A percentile compares a stretch with the other conserved stretches of the same genome.
Evolutionary conservation across 2,888 invertebrate genomes (phyloP).

Genomic region (Ormyrus rosae): DNA sequence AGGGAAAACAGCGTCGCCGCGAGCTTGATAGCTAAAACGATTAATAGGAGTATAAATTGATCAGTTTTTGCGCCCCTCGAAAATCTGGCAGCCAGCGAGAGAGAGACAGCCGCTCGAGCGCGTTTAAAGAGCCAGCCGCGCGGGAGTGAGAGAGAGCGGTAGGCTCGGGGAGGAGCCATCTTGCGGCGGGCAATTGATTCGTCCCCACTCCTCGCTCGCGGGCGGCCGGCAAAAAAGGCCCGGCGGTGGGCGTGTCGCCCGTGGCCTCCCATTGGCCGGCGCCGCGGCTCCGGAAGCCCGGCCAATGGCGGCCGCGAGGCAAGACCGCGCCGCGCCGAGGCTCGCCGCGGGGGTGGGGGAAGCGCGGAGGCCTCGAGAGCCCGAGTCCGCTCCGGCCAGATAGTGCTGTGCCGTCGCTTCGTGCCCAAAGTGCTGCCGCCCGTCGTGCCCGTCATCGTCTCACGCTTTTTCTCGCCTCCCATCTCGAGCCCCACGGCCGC

Average conservation of each 20-base stretch:
- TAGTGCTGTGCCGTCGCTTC: constrained; percentile 76
- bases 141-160: constrained; percentile 18
- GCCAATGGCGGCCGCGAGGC: constrained; percentile 49
- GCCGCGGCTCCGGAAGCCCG: constrained; percentile 46
- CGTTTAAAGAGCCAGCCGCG: not conserved
- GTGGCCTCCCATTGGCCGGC: constrained; percentile 54
- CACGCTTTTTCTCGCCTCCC: too few species aligned
- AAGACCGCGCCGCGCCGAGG: not conserved
- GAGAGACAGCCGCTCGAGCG: not conserved
- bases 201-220: constrained; percentile 64
- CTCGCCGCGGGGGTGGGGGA: not conserved
- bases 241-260: constrained; percentile 19
- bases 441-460: not conserved
- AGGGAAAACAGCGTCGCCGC: not conserved
- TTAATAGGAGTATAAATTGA: constrained; percentile 58
- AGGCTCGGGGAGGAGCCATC: constrained; percentile 73
- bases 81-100: constrained; percentile 32
- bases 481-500: too few species aligned
- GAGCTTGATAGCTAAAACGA: constrained; percentile 40
- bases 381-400: constrained; percentile 68
- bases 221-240: constrained; percentile 61
- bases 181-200: constrained; percentile 76
- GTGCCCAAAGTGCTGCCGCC: constrained; percentile 59
- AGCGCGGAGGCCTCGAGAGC: constrained; percentile 48
- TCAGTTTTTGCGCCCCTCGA: constrained; percentile 41